Evolutionary conservation across 2,888 invertebrate genomes (phyloP), one percentile per base, ranked within the genome.

Genomic region (Therioaphis trifolii): DNA sequence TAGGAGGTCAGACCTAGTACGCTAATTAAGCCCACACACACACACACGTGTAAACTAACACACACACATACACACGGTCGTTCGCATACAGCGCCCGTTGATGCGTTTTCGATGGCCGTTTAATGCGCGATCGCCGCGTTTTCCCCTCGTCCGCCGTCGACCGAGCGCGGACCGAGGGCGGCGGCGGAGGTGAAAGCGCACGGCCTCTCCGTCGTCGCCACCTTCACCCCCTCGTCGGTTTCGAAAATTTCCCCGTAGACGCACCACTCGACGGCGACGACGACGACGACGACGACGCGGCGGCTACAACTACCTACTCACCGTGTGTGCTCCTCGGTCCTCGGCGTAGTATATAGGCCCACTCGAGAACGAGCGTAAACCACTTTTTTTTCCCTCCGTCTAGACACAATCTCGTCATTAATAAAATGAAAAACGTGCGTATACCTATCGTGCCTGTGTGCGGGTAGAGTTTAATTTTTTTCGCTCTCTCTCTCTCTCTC

Each of bases 21-120:
- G 46, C 9, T 1, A n/a, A n/a, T n/a, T n/a, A n/a, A n/a, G n/a
- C n/a, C n/a, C n/a, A n/a, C n/a, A n/a, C n/a, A 46, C 5, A 0
- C 15, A 14, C 46, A 46, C 4, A 4, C 14, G 46, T 14, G 3
- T 46, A 46, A 46, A 46, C n/a, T n/a, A n/a, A n/a, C n/a, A n/a
- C 46, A 46, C 46, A 9, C 46, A 14, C 15, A 1, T 15, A 15
- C 49, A 49, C 49, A 49, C 15, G 2, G 5, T 15, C 49, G 14
- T 2, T 12, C 24, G 49, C 3, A n/a, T 63, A 29, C 24, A 49
- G 49, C n/a, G 40, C 24, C n/a, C n/a, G n/a, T n/a, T 78, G 68
- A 78, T 68, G 69, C 21, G 69, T 69, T 79, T 79, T 69, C 55
- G n/a, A 58, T 79, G 55, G 24, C 27, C 40, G 68, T 79, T 79